Conservation (phyloP, 2,113 vertebrate genomes). For the Scomber japonicus region DNA sequence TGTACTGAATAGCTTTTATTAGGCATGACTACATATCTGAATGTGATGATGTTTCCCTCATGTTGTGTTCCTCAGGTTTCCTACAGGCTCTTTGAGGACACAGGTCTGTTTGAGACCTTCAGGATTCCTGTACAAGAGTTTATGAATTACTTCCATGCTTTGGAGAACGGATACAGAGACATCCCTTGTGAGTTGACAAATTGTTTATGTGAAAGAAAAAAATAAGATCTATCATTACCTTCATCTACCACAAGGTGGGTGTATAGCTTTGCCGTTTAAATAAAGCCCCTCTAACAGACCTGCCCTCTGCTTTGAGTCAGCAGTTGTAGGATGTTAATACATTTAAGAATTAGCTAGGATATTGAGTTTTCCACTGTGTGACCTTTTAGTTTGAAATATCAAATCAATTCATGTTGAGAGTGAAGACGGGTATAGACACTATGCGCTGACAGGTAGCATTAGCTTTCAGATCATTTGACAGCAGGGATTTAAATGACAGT, state of each 20-base stretch:
- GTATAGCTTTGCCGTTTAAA: conserved; percentile 27
- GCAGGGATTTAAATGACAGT: neutral
- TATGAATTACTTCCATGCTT: conserved; percentile 98
- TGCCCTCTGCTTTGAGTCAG: no score
- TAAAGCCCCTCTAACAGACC: neutral
- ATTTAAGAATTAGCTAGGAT: neutral
- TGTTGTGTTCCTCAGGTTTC: conserved; percentile 87
- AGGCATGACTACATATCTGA: no score
- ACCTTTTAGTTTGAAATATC: neutral
- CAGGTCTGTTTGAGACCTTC: conserved; percentile 95
- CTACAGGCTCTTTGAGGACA: conserved; percentile 95
- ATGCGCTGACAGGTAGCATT: neutral
- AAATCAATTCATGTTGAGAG: no score
- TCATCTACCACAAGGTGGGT: conserved; percentile 63
- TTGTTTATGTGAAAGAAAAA: conserved; percentile 1
- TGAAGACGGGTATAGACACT: neutral
- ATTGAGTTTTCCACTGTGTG: neutral
- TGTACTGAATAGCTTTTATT: neutral
- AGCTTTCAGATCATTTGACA: neutral
- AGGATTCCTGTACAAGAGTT: conserved; percentile 95
- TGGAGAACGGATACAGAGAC: conserved; percentile 97
- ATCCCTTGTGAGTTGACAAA: conserved; percentile 94
- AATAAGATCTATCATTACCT: conserved; percentile 13
- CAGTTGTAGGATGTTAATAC: neutral
- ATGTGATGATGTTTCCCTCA: neutral